These are phyloP conservation scores for Coenonympha glycerion DNA, from an alignment of 2,888 invertebrate genomes.

Conservation along the genomic window DNA sequence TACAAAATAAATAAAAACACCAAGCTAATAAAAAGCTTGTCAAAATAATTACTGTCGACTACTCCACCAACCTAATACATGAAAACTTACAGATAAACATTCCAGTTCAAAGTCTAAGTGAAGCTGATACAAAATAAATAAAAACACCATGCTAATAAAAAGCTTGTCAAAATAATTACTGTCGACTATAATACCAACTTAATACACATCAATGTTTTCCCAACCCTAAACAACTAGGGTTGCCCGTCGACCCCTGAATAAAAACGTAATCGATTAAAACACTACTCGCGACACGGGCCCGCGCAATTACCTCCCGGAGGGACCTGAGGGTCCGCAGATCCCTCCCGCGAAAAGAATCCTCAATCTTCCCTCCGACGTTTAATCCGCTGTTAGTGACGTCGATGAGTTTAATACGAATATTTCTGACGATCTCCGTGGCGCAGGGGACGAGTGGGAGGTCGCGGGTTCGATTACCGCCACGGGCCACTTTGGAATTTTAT, in stretches of 20 bases:
- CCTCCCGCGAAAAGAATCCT: conserved; percentile 19
- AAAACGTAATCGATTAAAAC: conserved; percentile 35
- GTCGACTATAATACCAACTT: background rate
- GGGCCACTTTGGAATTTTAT: no score
- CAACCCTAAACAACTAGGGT: conserved; percentile 9
- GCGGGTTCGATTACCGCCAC: no score
- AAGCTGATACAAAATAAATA: no score
- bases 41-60: no score
- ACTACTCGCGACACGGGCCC: conserved; percentile 40
- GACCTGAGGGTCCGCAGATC: conserved; percentile 3
- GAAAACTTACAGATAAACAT: no score
- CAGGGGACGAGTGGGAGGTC: no score
- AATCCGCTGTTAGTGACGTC: conserved; percentile 55
- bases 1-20: no score
- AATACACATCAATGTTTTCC: background rate
- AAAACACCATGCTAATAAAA: no score
- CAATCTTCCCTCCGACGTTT: conserved; percentile 50
- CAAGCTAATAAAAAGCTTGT: no score
- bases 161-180: no score
- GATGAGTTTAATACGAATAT: conserved; percentile 29
- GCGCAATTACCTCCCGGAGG: conserved; percentile 34
- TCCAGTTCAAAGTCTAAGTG: no score
- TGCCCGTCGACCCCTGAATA: conserved; percentile 12
- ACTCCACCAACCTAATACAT: background rate
- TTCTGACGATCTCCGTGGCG: no score